Conservation (phyloP, 2,888 invertebrate species). For the Fragum whitleyi region DNA sequence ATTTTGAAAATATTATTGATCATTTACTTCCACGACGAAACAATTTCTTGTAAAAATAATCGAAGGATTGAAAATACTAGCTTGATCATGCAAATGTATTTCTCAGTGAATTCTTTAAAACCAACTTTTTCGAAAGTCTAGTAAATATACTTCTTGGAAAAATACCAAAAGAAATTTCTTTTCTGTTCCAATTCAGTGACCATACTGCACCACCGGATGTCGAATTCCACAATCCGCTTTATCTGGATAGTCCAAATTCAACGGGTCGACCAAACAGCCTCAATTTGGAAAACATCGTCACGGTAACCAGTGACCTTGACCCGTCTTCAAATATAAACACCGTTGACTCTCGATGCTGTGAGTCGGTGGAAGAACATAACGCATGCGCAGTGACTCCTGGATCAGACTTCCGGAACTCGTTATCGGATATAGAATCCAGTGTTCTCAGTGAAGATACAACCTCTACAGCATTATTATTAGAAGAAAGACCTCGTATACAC, state of each 20-base stretch:
- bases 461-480: slow-evolving; percentile 8
- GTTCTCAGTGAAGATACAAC: not conserved
- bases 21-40: too few relatives aligned
- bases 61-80: too few relatives aligned
- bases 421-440: slow-evolving; percentile 2
- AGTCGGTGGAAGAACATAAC: not conserved
- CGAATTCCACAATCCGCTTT: slow-evolving; percentile 76
- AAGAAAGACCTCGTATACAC: not conserved
- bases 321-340: not conserved
- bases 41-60: too few relatives aligned
- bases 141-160: too few relatives aligned
- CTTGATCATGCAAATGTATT: too few relatives aligned
- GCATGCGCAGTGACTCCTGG: not conserved
- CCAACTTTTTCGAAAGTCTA: too few relatives aligned
- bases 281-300: not conserved
- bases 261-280: not conserved
- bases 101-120: too few relatives aligned
- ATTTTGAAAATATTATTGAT: too few relatives aligned
- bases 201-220: slow-evolving; percentile 67
- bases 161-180: too few relatives aligned
- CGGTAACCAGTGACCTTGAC: not conserved
- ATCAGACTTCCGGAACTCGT: not conserved
- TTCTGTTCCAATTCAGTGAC: slow-evolving; percentile 41
- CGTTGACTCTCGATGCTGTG: not conserved
- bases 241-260: slow-evolving; percentile 32